Conservation (phyloP, 2,888 invertebrate species). For the Nephrotoma appendiculata region DNA sequence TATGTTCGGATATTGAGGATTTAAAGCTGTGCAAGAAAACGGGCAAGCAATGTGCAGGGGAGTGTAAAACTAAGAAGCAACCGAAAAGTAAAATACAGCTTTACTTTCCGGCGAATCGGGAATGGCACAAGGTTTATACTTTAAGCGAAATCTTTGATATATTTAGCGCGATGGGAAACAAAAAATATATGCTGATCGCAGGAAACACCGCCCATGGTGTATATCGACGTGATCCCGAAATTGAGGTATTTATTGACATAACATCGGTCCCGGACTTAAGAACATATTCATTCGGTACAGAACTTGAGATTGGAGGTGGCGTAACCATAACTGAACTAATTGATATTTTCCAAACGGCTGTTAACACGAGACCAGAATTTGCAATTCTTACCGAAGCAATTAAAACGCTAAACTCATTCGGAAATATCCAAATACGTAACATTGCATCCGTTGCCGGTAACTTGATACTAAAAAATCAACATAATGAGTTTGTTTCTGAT, state of each 20-base stretch:
- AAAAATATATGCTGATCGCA: conserved; percentile 47
- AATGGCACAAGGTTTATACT: conserved; percentile 38
- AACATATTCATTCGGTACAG: conserved; percentile 28
- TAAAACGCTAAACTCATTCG: conserved; percentile 28
- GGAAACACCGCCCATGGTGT: conserved; percentile 65
- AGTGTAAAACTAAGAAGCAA: conserved; percentile 10
- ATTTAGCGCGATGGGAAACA: conserved; percentile 28
- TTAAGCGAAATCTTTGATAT: conserved; percentile 37
- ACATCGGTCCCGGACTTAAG: conserved; percentile 39
- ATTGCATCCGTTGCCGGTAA: conserved; percentile 43
- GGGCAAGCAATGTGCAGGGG: conserved; percentile 14
- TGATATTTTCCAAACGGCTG: conserved; percentile 25
- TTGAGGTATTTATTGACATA: conserved; percentile 42
- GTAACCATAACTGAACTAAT: conserved; percentile 36
- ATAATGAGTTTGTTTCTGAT: conserved; percentile 41
- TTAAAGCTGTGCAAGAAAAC: conserved; percentile 21
- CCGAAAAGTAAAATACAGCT: conserved; percentile 36
- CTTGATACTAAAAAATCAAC: conserved; percentile 36
- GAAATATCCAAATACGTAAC: conserved; percentile 59
- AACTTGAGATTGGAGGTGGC: conserved; percentile 41
- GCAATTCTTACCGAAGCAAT: conserved; percentile 25
- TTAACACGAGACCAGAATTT: conserved; percentile 25
- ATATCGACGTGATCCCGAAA: conserved; percentile 15
- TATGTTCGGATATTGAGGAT: conserved; percentile 32
- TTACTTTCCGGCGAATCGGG: conserved; percentile 27